phyloP scores from a whole-genome alignment of 2,113 vertebrate species.

The Brienomyrus brachyistius region DNA sequence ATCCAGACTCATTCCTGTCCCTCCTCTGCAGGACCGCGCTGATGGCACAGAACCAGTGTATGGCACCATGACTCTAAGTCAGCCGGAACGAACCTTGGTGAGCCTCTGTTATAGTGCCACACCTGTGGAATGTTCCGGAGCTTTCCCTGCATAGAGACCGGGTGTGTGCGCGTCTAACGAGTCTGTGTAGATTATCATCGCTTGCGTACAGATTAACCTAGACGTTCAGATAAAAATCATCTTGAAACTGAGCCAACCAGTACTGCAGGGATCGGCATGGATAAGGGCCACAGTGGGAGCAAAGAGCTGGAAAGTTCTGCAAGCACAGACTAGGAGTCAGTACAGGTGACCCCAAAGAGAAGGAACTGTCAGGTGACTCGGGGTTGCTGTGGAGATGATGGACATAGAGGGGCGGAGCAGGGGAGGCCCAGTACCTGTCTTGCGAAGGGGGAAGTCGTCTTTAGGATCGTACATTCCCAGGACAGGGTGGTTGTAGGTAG shows the following conservation, averaged over 20 bases:
- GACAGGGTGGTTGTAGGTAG: conserved; percentile 81
- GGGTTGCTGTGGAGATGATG: neutral
- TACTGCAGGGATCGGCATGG: neutral
- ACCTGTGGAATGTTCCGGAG: neutral
- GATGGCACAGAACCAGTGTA: neutral
- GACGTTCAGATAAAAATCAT: neutral
- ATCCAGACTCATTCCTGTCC: neutral
- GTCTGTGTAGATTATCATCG: neutral
- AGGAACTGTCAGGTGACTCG: neutral
- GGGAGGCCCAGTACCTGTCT: conserved; percentile 72
- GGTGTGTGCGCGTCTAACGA: neutral
- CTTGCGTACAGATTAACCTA: neutral
- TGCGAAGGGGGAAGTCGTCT: conserved; percentile 94
- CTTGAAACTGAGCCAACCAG: neutral
- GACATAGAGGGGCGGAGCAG: neutral
- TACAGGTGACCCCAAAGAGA: neutral
- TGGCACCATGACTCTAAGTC: neutral
- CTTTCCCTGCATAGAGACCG: neutral
- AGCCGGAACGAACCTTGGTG: neutral
- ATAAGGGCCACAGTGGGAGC: neutral
- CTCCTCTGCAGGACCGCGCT: neutral
- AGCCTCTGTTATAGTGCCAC: neutral
- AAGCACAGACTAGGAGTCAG: neutral
- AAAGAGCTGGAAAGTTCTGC: neutral
- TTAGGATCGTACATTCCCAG: conserved; percentile 92